phyloP scores from a whole-genome alignment of 2,797 vertebrate genomes.

The Gambusia yucatana region DNA sequence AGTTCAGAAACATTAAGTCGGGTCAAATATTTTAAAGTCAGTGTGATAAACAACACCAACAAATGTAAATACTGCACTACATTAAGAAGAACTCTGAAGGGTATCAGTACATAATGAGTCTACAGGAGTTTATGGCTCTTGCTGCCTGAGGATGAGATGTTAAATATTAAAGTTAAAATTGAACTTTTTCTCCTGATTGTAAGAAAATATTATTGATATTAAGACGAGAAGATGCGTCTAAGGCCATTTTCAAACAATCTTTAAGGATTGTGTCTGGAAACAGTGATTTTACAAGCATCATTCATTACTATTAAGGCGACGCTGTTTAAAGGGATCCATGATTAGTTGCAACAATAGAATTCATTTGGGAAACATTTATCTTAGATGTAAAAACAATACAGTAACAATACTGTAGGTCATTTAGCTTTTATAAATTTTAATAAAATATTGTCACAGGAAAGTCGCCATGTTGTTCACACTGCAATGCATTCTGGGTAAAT shows the following conservation, averaged over 20 bases:
- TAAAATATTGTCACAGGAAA: no score
- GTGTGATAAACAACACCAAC: neutral
- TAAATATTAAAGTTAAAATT: neutral
- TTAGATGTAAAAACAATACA: no score
- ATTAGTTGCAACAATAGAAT: no score
- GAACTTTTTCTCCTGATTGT: neutral
- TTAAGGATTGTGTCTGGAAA: neutral
- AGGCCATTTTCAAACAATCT: no score
- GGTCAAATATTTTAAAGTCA: neutral
- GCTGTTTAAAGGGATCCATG: neutral
- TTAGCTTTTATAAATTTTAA: no score
- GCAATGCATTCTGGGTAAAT: no score
- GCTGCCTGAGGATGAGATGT: neutral
- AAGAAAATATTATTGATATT: neutral
- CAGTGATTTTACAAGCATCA: neutral
- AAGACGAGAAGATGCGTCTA: no score
- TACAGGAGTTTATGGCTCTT: neutral
- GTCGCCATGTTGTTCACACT: no score
- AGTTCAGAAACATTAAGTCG: neutral
- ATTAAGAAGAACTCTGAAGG: neutral
- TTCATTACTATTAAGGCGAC: no score
- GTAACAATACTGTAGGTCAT: no score
- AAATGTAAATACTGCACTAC: neutral
- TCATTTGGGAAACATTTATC: no score
- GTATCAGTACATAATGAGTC: neutral